Percentiles rank a stretch among this genome's conserved stretches.
phyloP scores from a whole-genome alignment of 92 coral and sea anemone genomes.

The Virgularia gustaviana region DNA sequence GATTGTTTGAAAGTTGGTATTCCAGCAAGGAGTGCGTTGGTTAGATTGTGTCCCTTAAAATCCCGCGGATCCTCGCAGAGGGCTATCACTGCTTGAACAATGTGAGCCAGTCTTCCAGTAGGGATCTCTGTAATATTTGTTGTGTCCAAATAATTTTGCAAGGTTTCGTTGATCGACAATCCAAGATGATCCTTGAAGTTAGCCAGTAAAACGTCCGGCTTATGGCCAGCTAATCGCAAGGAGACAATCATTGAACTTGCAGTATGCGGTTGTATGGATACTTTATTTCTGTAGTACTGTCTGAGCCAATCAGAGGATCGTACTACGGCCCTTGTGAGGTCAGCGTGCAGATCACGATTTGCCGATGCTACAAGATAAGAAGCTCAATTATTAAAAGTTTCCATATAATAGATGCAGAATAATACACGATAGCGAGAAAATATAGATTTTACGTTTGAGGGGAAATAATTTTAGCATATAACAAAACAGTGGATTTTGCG shows the following conservation, averaged over 20 bases:
- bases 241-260: not conserved
- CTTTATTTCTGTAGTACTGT: constrained; percentile 35
- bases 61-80: constrained; percentile 58
- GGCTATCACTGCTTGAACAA: constrained; percentile 50
- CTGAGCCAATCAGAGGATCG: constrained; percentile 73
- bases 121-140: not conserved
- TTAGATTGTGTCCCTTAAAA: constrained; percentile 47
- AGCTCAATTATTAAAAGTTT: too few species aligned
- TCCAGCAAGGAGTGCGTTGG: constrained; percentile 41
- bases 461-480: too few species aligned
- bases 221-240: constrained; percentile 5
- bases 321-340: constrained; percentile 70
- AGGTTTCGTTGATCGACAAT: constrained; percentile 6
- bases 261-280: not conserved
- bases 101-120: constrained; percentile 5
- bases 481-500: too few species aligned
- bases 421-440: too few species aligned
- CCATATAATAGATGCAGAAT: too few species aligned
- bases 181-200: not conserved
- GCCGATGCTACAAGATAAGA: not conserved
- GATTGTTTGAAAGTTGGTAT: constrained; percentile 41
- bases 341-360: constrained; percentile 34
- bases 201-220: not conserved
- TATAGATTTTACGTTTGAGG: too few species aligned
- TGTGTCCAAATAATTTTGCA: not conserved